Evolutionary conservation across 2,888 invertebrate species (phyloP), one percentile per base, ranked within the genome.

Genomic region (Ichneumoninae sp.): DNA sequence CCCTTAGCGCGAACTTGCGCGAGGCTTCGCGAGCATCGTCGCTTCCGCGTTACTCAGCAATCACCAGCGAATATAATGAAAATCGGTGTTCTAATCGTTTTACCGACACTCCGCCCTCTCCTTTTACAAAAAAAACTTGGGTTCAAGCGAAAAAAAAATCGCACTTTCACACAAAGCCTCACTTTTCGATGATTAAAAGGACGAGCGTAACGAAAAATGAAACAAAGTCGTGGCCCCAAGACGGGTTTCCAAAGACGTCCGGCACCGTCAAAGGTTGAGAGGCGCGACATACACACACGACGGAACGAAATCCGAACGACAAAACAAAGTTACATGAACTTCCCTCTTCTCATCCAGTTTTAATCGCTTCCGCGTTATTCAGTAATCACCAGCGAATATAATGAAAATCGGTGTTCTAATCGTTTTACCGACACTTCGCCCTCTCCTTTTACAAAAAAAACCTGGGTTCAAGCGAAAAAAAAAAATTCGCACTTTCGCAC

Each of bases 261-360:
- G 30, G 22, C 74, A 63, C 47, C 74, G 74, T 63, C 74, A 63
- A 30, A 63, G 50, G 74, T 63, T 74, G 10, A 50, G 47, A 5
- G 33, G 47, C 63, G 47, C 33, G 50, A 63, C 36, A 40, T 13
- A 47, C 22, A 60, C 30, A 26, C 60, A 63, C 40, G 65, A 63
- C 26, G 66, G 47, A 73, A 69, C 54, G 70, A 44, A 33, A 33
- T 33, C 36, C 36, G 36, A 5, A 8, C 1, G 8, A 40, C 8
- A 8, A 8, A 40, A 40, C 8, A 40, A 40, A 7, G 8, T 40
- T 40, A 33, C 33, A 33, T 33, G 33, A 33, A 33, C 33, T 40
- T 40, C 8, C 8, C 8, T 40, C 36, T 8, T 7, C 8, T 8
- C 36, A 8, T 8, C 1, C 8, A 40, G 36, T 40, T 1, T 40